These are phyloP conservation scores for Crocallis elinguaria DNA, from an alignment of 2,888 invertebrate genomes.

Conservation along the genomic window DNA sequence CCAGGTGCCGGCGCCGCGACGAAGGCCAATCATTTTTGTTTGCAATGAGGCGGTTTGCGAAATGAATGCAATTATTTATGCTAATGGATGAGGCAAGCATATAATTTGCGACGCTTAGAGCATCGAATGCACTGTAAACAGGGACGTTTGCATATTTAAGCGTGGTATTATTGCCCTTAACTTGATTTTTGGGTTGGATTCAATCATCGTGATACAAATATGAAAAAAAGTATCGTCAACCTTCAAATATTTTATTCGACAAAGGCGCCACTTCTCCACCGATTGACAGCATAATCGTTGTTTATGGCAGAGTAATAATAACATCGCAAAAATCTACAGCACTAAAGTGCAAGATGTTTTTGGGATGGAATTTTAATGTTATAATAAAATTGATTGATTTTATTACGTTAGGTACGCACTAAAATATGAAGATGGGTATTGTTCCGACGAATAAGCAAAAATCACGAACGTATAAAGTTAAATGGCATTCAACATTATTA, in stretches of 20 bases:
- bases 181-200: conserved; percentile 19
- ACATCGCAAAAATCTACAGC: conserved; percentile 6
- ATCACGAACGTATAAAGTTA: neutral
- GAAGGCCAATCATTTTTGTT: conserved; percentile 44
- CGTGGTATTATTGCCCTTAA: conserved; percentile 12
- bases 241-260: conserved; percentile 22
- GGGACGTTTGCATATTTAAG: conserved; percentile 25
- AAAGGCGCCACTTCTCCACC: conserved; percentile 21
- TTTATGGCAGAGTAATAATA: conserved; percentile 14
- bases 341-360: conserved; percentile 3
- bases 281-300: conserved; percentile 10
- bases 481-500: neutral
- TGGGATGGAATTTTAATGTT: conserved; percentile 14
- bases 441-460: neutral
- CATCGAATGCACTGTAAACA: conserved; percentile 25
- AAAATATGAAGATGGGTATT: conserved; percentile 1
- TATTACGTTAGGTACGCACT: conserved; percentile 1
- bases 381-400: conserved; percentile 13
- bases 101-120: conserved; percentile 36
- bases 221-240: conserved; percentile 4
- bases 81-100: conserved; percentile 39
- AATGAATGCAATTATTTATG: conserved; percentile 49
- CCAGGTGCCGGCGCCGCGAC: conserved; percentile 22
- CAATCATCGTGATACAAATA: conserved; percentile 22
- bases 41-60: conserved; percentile 48